phyloP scores from a whole-genome alignment of 2,888 invertebrate species.

The Tryphoninae sp. region DNA sequence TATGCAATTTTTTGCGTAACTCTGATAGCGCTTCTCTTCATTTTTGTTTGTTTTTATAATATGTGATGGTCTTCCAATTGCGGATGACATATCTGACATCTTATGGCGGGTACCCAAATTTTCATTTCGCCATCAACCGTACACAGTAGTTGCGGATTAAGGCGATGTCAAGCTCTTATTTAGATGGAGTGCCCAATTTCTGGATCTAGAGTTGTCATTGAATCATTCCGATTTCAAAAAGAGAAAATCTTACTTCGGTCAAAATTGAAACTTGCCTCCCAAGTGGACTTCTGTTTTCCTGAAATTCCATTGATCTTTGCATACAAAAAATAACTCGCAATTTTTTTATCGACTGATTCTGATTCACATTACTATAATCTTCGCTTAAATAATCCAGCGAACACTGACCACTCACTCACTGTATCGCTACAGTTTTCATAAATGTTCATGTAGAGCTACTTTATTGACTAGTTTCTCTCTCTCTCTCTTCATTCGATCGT shows the following conservation, averaged over 20 bases:
- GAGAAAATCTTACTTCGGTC: too few species aligned
- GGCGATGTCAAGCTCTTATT: too few species aligned
- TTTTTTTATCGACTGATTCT: too few species aligned
- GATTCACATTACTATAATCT: not conserved
- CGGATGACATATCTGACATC: too few species aligned
- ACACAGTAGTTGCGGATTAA: not conserved
- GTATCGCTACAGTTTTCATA: conserved; percentile 67
- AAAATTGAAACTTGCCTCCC: not conserved
- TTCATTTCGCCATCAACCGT: not conserved
- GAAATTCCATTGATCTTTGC: not conserved
- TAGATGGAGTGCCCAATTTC: too few species aligned
- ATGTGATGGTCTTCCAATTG: too few species aligned
- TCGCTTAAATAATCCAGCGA: not conserved
- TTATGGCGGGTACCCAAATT: not conserved
- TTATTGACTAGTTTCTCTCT: conserved; percentile 79
- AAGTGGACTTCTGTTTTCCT: not conserved
- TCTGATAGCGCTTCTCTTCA: not conserved
- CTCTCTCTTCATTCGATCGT: conserved; percentile 28
- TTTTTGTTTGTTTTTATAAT: not conserved
- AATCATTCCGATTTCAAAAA: too few species aligned
- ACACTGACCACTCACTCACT: not conserved
- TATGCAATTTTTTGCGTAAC: not conserved
- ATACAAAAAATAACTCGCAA: too few species aligned
- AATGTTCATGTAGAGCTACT: conserved; percentile 80
- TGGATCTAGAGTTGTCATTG: too few species aligned